Evolutionary conservation across 1,140 invertebrate species (phyloP).

Genomic region (Chlorops oryzae): DNA sequence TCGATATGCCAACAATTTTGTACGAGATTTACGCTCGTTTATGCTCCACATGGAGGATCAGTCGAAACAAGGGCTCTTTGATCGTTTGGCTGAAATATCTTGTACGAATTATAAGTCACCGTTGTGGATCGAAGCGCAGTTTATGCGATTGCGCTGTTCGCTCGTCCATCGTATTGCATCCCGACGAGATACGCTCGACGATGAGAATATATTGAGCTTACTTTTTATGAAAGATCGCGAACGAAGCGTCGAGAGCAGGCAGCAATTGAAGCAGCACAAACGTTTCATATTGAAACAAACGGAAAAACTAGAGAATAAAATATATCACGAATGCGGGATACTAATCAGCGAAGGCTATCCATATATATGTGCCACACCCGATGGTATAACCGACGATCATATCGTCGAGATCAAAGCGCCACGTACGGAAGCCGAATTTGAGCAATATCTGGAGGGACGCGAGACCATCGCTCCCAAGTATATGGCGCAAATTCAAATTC

Average conservation of each 20-base stretch:
- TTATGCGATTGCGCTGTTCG: constrained; percentile 42
- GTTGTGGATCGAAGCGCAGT: constrained; percentile 39
- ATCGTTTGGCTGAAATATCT: constrained; percentile 28
- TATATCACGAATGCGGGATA: constrained; percentile 41
- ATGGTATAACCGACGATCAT: constrained; percentile 47
- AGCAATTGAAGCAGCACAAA: constrained; percentile 43
- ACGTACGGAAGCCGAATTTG: constrained; percentile 41
- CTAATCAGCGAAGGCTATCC: constrained; percentile 37
- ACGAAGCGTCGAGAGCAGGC: constrained; percentile 23
- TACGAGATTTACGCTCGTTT: constrained; percentile 27
- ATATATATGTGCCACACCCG: constrained; percentile 46
- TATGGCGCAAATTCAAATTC: constrained; percentile 50
- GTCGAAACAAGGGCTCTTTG: constrained; percentile 30
- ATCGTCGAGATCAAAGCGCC: constrained; percentile 51
- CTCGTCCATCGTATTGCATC: constrained; percentile 36
- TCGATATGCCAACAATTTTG: constrained; percentile 25
- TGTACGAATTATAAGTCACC: constrained; percentile 34
- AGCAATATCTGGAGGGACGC: constrained; percentile 38
- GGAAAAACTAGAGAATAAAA: constrained; percentile 42
- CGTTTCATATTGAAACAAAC: constrained; percentile 46
- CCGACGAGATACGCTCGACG: constrained; percentile 27
- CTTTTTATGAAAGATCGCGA: constrained; percentile 42
- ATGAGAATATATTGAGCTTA: constrained; percentile 35
- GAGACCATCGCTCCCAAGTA: constrained; percentile 46
- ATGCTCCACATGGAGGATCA: constrained; percentile 34